Evolutionary conservation across 1,140 invertebrate genomes (phyloP), one percentile per base, ranked within the genome.

Genomic region (Chironomus tepperi): DNA sequence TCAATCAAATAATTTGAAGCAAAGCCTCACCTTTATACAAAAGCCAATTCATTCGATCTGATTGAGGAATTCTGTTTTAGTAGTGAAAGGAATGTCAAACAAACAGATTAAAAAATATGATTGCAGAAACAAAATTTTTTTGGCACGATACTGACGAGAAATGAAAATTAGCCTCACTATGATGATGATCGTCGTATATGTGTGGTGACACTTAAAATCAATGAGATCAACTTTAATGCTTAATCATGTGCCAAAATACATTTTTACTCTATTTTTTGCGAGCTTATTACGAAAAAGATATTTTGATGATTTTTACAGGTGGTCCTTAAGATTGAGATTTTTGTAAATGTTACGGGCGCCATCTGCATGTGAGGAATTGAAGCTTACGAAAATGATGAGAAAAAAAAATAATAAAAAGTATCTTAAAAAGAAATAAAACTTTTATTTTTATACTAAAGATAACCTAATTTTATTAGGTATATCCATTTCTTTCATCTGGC

Each of bases 371-470:
- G 24, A 34, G 24, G 5, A 2, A 34, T 5, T 57, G 47, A 10
- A 57, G 12, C 12, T 57, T 5, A n/a, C 5, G 47, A 8, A 10
- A 47, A 47, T 47, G 43, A 47, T n/a, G n/a, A n/a, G n/a, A 9
- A 47, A 47, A 57, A 12, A 15, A 57, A 57, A n/a, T 15, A 57
- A 57, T 57, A 57, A 57, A 1, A 57, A 34, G 5, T 34, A 5
- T 34, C 24, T 34, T 34, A 34, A 34, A 34, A 34, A 57, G 43
- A 15, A n/a, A n/a, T 57, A n/a, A 5, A 15, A 57, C n/a, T 57
- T 57, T 57, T 47, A 47, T 47, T 47, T 47, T 57, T 57, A 57
- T 57, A 57, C n/a, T 57, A 57, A n/a, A 57, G 47, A n/a, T 57
- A 57, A 57, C 47, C 47, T 57, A 57, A 57, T 57, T 57, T 57